Conservation (phyloP, 1,140 invertebrate species). For the Sarcophaga peregrina region DNA sequence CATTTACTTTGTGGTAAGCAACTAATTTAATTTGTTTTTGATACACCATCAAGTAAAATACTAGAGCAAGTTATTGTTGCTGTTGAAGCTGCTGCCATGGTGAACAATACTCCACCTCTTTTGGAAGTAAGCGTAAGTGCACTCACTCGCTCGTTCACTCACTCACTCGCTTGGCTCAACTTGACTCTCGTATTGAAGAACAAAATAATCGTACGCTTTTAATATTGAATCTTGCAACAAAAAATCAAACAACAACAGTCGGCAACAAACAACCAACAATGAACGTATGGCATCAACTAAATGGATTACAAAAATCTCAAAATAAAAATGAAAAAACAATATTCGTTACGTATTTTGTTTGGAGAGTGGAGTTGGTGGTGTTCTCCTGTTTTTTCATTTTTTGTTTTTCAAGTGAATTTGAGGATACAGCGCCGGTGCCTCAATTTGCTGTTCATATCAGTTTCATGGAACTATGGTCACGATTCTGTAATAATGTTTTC, state of each 20-base stretch:
- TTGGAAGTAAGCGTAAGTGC: background rate
- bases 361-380: background rate
- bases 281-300: too few relatives aligned
- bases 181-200: slow-evolving; percentile 27
- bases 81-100: slow-evolving; percentile 1
- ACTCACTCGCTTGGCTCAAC: background rate
- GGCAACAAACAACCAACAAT: slow-evolving; percentile 8
- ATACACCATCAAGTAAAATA: background rate
- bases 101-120: slow-evolving; percentile 27
- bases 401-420: background rate
- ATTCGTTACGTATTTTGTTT: slow-evolving; percentile 17
- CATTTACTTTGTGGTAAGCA: background rate
- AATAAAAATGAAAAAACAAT: background rate
- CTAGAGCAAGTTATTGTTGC: background rate
- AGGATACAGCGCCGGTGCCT: slow-evolving; percentile 44
- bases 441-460: slow-evolving; percentile 59
- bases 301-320: background rate
- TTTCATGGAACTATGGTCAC: slow-evolving; percentile 67
- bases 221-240: slow-evolving; percentile 28
- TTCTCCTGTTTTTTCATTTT: background rate
- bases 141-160: slow-evolving; percentile 2
- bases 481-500: slow-evolving; percentile 66
- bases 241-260: slow-evolving; percentile 23
- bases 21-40: slow-evolving; percentile 25
- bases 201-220: slow-evolving; percentile 36